Evolutionary conservation across 2,113 vertebrate genomes (phyloP).

Genomic region (Antigone vipio): DNA sequence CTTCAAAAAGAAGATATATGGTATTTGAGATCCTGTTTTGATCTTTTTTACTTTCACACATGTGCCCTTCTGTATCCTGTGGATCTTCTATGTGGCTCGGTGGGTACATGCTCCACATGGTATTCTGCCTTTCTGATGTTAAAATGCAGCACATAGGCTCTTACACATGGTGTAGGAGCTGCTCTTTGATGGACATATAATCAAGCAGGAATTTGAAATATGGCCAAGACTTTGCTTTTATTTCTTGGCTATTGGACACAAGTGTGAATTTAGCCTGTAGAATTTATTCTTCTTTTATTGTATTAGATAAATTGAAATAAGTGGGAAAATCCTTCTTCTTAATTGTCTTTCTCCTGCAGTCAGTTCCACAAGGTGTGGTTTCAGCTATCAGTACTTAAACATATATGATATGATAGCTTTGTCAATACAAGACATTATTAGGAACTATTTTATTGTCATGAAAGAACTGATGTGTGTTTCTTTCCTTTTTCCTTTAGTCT

Average conservation of each 20-base stretch:
- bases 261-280: slow-evolving; percentile 39
- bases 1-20: slow-evolving; percentile 55
- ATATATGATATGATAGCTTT: neutral
- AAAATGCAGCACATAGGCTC: slow-evolving; percentile 58
- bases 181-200: slow-evolving; percentile 60
- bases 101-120: slow-evolving; percentile 64
- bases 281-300: slow-evolving; percentile 44
- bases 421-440: neutral
- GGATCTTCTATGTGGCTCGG: slow-evolving; percentile 65
- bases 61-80: slow-evolving; percentile 60
- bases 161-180: slow-evolving; percentile 41
- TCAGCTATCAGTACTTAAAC: slow-evolving; percentile 17
- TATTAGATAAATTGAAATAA: slow-evolving; percentile 24
- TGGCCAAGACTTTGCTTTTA: slow-evolving; percentile 63
- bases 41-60: slow-evolving; percentile 66
- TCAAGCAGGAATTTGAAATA: slow-evolving; percentile 66
- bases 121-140: slow-evolving; percentile 65
- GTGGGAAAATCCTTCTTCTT: slow-evolving; percentile 20
- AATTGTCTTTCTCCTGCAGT: slow-evolving; percentile 27
- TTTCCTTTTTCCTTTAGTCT: neutral
- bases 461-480: neutral
- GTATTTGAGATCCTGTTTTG: slow-evolving; percentile 50
- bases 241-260: slow-evolving; percentile 43
- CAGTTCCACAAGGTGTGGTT: neutral
- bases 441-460: neutral